These are phyloP conservation scores for Pegoplata infirma DNA, from an alignment of 2,888 invertebrate genomes.

Conservation along the genomic window DNA sequence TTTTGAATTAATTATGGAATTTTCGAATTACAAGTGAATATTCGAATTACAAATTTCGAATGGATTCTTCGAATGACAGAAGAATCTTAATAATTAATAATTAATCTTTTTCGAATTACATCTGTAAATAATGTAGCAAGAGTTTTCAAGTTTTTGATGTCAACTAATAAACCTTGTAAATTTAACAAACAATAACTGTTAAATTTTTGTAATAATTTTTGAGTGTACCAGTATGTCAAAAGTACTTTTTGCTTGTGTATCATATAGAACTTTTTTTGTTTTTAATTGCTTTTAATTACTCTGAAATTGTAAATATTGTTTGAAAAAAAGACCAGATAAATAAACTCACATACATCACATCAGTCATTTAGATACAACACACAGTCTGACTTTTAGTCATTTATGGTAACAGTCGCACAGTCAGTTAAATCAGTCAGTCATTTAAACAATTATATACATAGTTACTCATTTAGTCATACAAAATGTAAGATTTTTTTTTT, in stretches of 20 bases:
- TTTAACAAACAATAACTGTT: no score
- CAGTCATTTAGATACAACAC: background rate
- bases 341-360: background rate
- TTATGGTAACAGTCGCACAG: background rate
- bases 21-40: no score
- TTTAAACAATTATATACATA: slow-evolving; percentile 15
- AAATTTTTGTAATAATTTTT: no score
- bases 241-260: background rate
- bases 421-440: slow-evolving; percentile 15
- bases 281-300: slow-evolving; percentile 59
- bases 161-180: no score
- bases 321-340: slow-evolving; percentile 3
- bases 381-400: background rate
- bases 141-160: no score
- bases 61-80: no score
- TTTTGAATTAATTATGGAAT: no score
- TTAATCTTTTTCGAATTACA: no score
- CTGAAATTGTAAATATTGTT: slow-evolving; percentile 24
- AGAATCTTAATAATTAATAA: no score
- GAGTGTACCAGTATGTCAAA: background rate
- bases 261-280: slow-evolving; percentile 20
- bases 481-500: background rate
- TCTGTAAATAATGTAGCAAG: no score
- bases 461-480: background rate
- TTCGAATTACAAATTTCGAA: no score